These are phyloP conservation scores for Tipula vernalis DNA, from an alignment of 2,888 invertebrate species.

Conservation along the genomic window DNA sequence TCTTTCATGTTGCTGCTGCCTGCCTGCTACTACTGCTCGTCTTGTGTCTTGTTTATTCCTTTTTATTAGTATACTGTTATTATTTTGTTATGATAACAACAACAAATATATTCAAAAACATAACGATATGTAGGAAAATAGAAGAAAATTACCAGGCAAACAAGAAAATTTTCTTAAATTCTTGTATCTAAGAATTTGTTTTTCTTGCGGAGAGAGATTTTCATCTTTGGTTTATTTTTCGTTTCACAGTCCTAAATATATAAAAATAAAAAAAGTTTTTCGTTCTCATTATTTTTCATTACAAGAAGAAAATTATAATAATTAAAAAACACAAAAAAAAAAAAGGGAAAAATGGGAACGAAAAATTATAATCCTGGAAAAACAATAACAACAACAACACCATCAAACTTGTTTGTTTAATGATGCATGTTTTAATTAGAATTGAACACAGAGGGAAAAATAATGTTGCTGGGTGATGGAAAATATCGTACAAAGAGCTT, in stretches of 20 bases:
- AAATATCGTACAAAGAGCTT: not conserved
- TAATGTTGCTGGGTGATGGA: not conserved
- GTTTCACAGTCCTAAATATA: not conserved
- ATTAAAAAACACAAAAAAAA: not conserved
- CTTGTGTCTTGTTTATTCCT: not conserved
- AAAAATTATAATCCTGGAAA: not conserved
- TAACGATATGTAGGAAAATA: not conserved
- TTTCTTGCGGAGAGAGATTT: not conserved
- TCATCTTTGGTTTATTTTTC: not conserved
- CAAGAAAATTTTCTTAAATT: not conserved
- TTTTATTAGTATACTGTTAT: not conserved
- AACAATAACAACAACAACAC: not conserved
- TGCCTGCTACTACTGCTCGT: not conserved
- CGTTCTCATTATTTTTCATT: not conserved
- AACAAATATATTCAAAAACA: not conserved
- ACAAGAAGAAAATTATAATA: not conserved
- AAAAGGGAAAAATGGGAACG: not conserved
- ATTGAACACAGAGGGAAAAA: not conserved
- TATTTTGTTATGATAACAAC: not conserved
- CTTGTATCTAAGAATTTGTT: not conserved
- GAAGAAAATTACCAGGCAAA: conserved; percentile 4
- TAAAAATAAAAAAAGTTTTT: not conserved
- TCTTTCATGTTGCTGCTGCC: not conserved
- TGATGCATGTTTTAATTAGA: conserved; percentile 4
- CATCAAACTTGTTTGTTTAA: not conserved